Percentiles rank a stretch among this genome's conserved stretches.
These are phyloP conservation scores for Drosophila lacertosa DNA, from an alignment of 1,140 invertebrate genomes.

Conservation along the genomic window DNA sequence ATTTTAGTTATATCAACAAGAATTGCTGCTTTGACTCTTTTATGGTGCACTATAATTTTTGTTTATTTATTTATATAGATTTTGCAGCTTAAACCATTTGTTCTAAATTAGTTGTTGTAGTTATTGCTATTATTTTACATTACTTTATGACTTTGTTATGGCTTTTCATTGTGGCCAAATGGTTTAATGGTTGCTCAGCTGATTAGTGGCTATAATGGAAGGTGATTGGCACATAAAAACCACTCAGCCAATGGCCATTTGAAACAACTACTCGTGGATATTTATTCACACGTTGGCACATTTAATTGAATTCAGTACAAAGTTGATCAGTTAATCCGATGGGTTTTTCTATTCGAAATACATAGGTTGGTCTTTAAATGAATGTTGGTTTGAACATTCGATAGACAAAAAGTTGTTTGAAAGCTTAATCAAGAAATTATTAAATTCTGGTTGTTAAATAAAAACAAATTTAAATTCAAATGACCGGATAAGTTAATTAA, in stretches of 20 bases:
- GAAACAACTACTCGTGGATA: background rate
- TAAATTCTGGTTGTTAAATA: too few relatives aligned
- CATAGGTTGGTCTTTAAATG: too few relatives aligned
- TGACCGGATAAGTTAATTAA: too few relatives aligned
- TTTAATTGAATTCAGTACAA: background rate
- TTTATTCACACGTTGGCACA: background rate
- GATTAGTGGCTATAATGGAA: slow-evolving; percentile 23
- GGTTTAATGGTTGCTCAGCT: slow-evolving; percentile 17
- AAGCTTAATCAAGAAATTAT: too few relatives aligned
- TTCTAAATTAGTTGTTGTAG: slow-evolving; percentile 24
- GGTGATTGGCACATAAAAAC: slow-evolving; percentile 9
- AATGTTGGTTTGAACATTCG: too few relatives aligned
- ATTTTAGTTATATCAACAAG: too few relatives aligned
- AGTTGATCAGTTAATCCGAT: background rate
- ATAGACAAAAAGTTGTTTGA: too few relatives aligned
- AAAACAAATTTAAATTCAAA: too few relatives aligned
- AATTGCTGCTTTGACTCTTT: too few relatives aligned
- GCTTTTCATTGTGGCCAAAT: slow-evolving; percentile 18
- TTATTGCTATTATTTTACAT: slow-evolving; percentile 1
- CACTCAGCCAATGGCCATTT: background rate
- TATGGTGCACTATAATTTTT: slow-evolving; percentile 3
- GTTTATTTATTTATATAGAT: slow-evolving; percentile 9
- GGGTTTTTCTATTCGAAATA: background rate
- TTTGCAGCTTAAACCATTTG: slow-evolving; percentile 32
- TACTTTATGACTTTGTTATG: slow-evolving; percentile 21